phyloP scores from a whole-genome alignment of 2,888 invertebrate genomes.

The Sesia apiformis region DNA sequence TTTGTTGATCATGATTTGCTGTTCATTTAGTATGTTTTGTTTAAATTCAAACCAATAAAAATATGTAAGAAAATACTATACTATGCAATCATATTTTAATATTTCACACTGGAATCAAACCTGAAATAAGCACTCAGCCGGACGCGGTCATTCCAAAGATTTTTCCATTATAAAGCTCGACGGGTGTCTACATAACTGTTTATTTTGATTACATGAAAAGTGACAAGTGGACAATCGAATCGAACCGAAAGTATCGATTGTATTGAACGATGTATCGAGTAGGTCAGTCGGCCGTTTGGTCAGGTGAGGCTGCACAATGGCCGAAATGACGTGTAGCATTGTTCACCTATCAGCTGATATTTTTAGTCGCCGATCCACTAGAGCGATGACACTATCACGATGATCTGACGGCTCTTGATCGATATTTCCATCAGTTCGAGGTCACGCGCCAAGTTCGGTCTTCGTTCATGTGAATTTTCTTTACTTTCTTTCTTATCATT shows the following conservation, averaged over 20 bases:
- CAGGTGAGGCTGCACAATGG: slow-evolving; percentile 36
- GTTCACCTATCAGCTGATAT: slow-evolving; percentile 9
- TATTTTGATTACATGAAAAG: slow-evolving; percentile 20
- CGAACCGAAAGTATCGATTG: slow-evolving; percentile 40
- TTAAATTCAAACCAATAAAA: too few species aligned
- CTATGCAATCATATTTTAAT: too few species aligned
- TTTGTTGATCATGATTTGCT: too few species aligned
- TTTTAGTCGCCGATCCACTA: slow-evolving; percentile 20
- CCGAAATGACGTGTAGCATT: neutral
- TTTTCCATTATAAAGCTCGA: too few species aligned
- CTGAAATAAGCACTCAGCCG: too few species aligned
- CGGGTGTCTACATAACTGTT: neutral
- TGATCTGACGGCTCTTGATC: slow-evolving; percentile 31
- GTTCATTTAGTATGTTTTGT: too few species aligned
- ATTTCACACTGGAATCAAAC: too few species aligned
- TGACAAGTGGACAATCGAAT: slow-evolving; percentile 35
- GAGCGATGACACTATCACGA: slow-evolving; percentile 34
- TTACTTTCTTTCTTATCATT: neutral
- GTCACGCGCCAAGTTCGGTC: neutral
- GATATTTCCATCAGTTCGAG: slow-evolving; percentile 17
- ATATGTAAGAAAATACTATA: too few species aligned
- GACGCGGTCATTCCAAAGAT: too few species aligned
- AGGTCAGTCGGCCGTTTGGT: slow-evolving; percentile 46
- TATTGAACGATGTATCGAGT: slow-evolving; percentile 19
- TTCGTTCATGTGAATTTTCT: neutral